Evolutionary conservation across 2,888 invertebrate genomes (phyloP).

Genomic region (Xestia ashworthii): DNA sequence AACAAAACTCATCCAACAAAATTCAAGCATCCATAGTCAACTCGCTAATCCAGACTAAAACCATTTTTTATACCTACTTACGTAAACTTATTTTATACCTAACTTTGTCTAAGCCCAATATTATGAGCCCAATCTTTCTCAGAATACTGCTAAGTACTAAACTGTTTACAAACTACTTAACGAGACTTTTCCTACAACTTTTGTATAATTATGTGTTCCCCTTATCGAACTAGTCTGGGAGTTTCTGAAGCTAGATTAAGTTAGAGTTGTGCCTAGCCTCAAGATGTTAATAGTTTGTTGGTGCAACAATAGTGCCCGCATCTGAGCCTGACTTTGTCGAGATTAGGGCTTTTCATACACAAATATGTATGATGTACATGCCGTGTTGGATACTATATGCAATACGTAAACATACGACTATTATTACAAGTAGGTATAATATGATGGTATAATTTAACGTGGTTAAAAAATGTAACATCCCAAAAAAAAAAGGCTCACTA

Average conservation of each 20-base stretch:
- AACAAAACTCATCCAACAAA: neutral
- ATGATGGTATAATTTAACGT: neutral
- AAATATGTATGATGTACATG: constrained; percentile 9
- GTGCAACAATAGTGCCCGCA: constrained; percentile 53
- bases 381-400: neutral
- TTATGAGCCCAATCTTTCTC: constrained; percentile 32
- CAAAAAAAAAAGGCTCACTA: too few species aligned
- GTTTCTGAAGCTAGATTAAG: constrained; percentile 53
- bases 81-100: constrained; percentile 7
- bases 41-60: constrained; percentile 8
- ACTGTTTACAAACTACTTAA: constrained; percentile 40
- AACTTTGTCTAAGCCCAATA: constrained; percentile 36
- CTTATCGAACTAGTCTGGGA: constrained; percentile 39
- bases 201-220: constrained; percentile 52
- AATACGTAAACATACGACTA: neutral
- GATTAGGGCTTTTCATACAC: constrained; percentile 49
- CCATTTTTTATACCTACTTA: constrained; percentile 29
- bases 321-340: constrained; percentile 13
- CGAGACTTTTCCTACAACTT: constrained; percentile 36
- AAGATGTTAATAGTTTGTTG: constrained; percentile 57
- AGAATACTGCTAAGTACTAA: constrained; percentile 40
- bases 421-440: neutral
- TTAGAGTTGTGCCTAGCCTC: constrained; percentile 25
- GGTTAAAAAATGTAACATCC: neutral
- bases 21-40: neutral